Evolutionary conservation across 1,140 invertebrate genomes (phyloP).

Genomic region (Caenorhabditis inopinata): DNA sequence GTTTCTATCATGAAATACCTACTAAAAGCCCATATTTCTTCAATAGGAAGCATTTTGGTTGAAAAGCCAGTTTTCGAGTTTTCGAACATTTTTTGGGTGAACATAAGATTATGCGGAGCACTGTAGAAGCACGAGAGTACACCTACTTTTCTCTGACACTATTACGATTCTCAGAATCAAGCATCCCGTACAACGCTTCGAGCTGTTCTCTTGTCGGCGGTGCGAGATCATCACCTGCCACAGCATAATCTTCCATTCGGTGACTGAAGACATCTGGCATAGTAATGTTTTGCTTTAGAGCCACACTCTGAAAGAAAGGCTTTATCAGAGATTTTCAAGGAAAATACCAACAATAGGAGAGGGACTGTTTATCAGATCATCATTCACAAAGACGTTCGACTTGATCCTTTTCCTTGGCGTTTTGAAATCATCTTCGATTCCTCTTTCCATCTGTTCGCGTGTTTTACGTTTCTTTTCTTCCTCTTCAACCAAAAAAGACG

Average conservation of each 20-base stretch:
- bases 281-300: neutral
- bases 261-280: neutral
- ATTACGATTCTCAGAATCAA: neutral
- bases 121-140: neutral
- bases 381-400: neutral
- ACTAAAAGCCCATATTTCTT: too few relatives aligned
- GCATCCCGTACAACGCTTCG: neutral
- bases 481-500: neutral
- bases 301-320: neutral
- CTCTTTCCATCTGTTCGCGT: neutral
- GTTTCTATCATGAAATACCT: too few relatives aligned
- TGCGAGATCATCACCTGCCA: neutral
- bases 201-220: neutral
- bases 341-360: neutral
- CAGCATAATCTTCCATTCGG: neutral
- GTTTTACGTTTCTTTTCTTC: neutral
- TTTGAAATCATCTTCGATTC: neutral
- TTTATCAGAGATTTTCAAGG: too few relatives aligned
- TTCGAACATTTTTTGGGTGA: too few relatives aligned
- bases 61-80: too few relatives aligned
- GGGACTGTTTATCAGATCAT: neutral
- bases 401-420: neutral
- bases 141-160: neutral
- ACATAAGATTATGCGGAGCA: too few relatives aligned
- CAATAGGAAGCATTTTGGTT: too few relatives aligned